A percentile compares a stretch with the other conserved stretches of the same genome.
phyloP scores from a whole-genome alignment of 2,797 vertebrate species.

The Danio tinwini region DNA sequence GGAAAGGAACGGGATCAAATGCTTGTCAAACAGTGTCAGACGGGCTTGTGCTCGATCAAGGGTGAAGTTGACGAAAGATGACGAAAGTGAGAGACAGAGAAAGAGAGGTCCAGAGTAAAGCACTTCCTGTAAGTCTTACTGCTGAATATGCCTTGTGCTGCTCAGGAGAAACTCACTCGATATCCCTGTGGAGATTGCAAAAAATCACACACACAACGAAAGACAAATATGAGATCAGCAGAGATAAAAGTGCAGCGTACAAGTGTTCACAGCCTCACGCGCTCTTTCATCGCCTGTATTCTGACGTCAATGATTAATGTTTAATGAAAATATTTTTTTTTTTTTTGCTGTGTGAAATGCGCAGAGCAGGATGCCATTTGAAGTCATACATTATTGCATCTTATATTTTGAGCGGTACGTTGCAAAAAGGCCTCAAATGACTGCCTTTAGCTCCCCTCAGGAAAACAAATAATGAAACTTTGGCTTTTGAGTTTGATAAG shows the following conservation, averaged over 20 bases:
- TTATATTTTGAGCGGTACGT: constrained; percentile 25
- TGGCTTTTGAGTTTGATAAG: constrained; percentile 67
- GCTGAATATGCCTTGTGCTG: constrained; percentile 8
- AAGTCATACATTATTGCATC: constrained; percentile 26
- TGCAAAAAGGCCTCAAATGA: constrained; percentile 8
- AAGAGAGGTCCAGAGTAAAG: constrained; percentile 12
- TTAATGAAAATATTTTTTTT: constrained; percentile 58
- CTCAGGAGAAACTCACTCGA: constrained; percentile 55
- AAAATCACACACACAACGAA: constrained; percentile 47
- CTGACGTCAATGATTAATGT: constrained; percentile 59
- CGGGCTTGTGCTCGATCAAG: constrained; percentile 48
- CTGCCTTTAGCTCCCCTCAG: constrained; percentile 33
- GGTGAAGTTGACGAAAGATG: constrained; percentile 32
- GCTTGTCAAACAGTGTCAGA: constrained; percentile 51
- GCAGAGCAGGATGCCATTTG: constrained; percentile 4
- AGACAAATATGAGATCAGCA: constrained; percentile 57
- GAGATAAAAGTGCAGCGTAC: constrained; percentile 46
- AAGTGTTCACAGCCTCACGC: constrained; percentile 7
- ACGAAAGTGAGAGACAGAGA: constrained; percentile 42
- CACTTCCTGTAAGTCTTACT: not conserved
- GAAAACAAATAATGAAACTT: constrained; percentile 48
- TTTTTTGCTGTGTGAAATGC: constrained; percentile 53
- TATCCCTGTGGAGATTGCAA: constrained; percentile 54
- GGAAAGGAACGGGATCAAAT: constrained; percentile 36
- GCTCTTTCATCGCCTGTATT: constrained; percentile 28